phyloP scores from a whole-genome alignment of 2,888 invertebrate genomes.

The Lasiommata megera region DNA sequence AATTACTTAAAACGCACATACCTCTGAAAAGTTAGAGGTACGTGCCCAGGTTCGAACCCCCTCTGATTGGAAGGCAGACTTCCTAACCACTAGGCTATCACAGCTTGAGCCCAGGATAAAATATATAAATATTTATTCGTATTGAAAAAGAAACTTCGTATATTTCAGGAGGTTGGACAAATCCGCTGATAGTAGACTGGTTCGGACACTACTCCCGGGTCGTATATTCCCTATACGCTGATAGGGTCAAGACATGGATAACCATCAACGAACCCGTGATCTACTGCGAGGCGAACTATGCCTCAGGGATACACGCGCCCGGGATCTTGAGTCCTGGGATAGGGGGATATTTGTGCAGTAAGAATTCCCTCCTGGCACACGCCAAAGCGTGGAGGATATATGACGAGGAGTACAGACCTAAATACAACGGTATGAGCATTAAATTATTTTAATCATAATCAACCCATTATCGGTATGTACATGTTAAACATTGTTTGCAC shows the following conservation, averaged over 20 bases:
- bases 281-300: conserved; percentile 61
- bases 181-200: conserved; percentile 82
- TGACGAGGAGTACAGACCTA: conserved; percentile 69
- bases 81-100: too few relatives aligned
- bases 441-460: too few relatives aligned
- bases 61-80: too few relatives aligned
- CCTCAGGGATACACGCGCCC: conserved; percentile 58
- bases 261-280: conserved; percentile 86
- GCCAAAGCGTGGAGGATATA: conserved; percentile 82
- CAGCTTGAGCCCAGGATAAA: too few relatives aligned
- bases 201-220: conserved; percentile 83
- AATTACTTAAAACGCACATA: too few relatives aligned
- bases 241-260: conserved; percentile 84
- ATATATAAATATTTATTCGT: too few relatives aligned
- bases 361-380: conserved; percentile 85
- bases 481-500: conserved; percentile 6
- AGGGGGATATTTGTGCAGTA: conserved; percentile 81
- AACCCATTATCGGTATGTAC: background rate
- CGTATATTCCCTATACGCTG: conserved; percentile 76
- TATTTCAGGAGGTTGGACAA: conserved; percentile 83
- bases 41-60: too few relatives aligned
- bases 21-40: too few relatives aligned
- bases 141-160: background rate
- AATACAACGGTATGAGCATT: conserved; percentile 66
- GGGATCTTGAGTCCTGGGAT: conserved; percentile 53